Evolutionary conservation across 1,140 invertebrate species (phyloP).

Genomic region (Drosophila asahinai): DNA sequence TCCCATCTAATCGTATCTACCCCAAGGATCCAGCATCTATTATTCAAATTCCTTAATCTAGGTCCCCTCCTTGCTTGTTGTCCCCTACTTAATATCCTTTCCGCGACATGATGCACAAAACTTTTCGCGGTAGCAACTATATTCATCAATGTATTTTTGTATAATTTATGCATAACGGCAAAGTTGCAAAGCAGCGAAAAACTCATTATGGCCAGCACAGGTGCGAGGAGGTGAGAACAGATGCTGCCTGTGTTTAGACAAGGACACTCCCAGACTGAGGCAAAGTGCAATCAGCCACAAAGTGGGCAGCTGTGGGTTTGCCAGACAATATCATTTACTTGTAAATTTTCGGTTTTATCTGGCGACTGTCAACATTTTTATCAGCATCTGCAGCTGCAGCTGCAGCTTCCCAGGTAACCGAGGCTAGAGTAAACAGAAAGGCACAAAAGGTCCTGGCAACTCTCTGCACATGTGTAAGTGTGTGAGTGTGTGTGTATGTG

Average conservation of each 20-base stretch:
- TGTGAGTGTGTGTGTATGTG: conserved; percentile 4
- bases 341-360: conserved; percentile 58
- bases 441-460: conserved; percentile 38
- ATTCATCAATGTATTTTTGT: conserved; percentile 31
- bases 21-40: background rate
- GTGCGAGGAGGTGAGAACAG: conserved; percentile 27
- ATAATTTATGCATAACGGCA: conserved; percentile 32
- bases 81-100: background rate
- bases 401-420: conserved; percentile 2
- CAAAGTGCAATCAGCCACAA: conserved; percentile 50
- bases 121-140: background rate
- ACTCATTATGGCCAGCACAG: conserved; percentile 31
- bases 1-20: background rate
- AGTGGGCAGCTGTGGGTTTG: conserved; percentile 39
- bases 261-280: conserved; percentile 13
- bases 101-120: conserved; percentile 3
- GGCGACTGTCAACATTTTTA: conserved; percentile 60
- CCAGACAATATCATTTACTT: conserved; percentile 62
- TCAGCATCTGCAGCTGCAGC: conserved; percentile 39
- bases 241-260: conserved; percentile 13
- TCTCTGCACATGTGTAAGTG: conserved; percentile 4
- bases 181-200: conserved; percentile 26
- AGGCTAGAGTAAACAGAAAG: conserved; percentile 44
- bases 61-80: background rate
- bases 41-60: background rate